Percentiles rank a stretch among this genome's conserved stretches.
Conservation (phyloP, 2,797 vertebrate species). For the Decapterus maruadsi region DNA sequence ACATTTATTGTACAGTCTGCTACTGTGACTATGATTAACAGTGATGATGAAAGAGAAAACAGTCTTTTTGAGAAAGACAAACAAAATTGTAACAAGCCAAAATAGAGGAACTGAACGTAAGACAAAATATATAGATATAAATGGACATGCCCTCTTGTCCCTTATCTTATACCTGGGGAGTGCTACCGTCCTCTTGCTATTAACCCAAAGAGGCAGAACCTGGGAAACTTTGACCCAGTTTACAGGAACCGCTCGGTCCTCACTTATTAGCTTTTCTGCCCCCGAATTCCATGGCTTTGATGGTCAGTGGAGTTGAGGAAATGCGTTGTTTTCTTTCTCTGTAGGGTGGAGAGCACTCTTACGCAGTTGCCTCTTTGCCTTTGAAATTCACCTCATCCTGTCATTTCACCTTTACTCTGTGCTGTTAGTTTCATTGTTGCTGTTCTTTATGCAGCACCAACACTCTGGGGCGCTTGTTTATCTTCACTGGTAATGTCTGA, state of each 20-base stretch:
- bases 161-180: constrained; percentile 21
- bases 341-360: constrained; percentile 68
- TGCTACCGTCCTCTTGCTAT: constrained; percentile 42
- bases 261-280: constrained; percentile 70
- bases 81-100: background rate
- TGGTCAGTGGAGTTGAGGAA: constrained; percentile 80
- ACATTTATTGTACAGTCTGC: background rate
- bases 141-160: background rate
- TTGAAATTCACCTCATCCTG: constrained; percentile 72
- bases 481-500: background rate
- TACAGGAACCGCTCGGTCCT: constrained; percentile 74
- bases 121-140: background rate
- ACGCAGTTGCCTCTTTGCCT: constrained; percentile 67
- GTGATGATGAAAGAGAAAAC: background rate
- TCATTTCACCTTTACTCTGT: constrained; percentile 49
- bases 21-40: background rate
- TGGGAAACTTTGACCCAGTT: constrained; percentile 82
- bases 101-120: background rate
- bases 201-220: constrained; percentile 51
- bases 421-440: constrained; percentile 50
- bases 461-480: background rate
- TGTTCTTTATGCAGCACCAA: background rate
- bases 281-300: constrained; percentile 81
- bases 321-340: constrained; percentile 80
- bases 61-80: background rate